Evolutionary conservation across 2,797 vertebrate species (phyloP).

Genomic region (Crenuchus spilurus): DNA sequence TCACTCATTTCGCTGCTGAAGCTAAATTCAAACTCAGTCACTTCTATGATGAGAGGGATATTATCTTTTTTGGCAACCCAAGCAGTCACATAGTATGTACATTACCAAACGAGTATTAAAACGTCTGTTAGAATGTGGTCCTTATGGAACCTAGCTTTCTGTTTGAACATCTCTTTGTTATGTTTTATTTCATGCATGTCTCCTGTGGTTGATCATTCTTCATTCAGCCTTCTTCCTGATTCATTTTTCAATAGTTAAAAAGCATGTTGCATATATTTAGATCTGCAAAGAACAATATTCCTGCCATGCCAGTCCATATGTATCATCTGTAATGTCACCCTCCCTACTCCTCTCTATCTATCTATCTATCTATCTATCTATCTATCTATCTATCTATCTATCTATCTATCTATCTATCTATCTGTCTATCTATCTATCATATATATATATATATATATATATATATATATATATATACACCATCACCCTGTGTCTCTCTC

Average conservation of each 20-base stretch:
- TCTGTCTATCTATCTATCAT: not conserved
- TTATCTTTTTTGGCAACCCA: constrained; percentile 10
- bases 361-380: not conserved
- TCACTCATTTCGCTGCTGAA: constrained; percentile 42
- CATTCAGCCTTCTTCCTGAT: constrained; percentile 76
- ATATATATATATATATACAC: too few relatives aligned
- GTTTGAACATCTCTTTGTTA: not conserved
- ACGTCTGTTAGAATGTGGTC: not conserved
- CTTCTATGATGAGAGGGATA: not conserved
- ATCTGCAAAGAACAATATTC: constrained; percentile 69
- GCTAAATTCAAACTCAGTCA: constrained; percentile 6
- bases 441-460: constrained; percentile 3
- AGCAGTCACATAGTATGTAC: constrained; percentile 10
- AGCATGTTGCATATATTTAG: constrained; percentile 77
- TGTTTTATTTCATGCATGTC: constrained; percentile 24
- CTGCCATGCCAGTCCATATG: constrained; percentile 61
- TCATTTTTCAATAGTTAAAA: constrained; percentile 79
- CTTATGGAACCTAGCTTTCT: not conserved
- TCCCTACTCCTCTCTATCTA: constrained; percentile 21
- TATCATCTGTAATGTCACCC: too few relatives aligned
- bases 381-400: constrained; percentile 10
- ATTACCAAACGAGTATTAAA: too few relatives aligned
- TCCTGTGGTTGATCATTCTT: constrained; percentile 77
- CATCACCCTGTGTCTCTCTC: constrained; percentile 42
- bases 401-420: constrained; percentile 12